These are phyloP conservation scores for Oncopodura yosiiana DNA, from an alignment of 1,140 invertebrate genomes.

Conservation along the genomic window DNA sequence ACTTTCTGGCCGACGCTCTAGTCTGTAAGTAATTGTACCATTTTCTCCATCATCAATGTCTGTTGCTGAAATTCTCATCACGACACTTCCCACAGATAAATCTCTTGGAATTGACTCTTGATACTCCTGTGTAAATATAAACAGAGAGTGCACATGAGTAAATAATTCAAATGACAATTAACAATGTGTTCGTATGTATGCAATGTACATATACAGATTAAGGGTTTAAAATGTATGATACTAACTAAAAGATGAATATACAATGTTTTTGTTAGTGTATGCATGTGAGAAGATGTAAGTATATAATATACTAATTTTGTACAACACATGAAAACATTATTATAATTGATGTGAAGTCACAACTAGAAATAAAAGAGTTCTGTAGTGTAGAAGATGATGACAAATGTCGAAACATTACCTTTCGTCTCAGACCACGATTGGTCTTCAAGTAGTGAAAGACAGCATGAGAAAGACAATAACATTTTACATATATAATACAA, in stretches of 20 bases:
- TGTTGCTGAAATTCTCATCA: constrained; percentile 77
- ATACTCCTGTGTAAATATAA: constrained; percentile 50
- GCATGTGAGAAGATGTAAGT: too few species aligned
- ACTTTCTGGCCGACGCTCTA: constrained; percentile 45
- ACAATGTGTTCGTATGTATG: background rate
- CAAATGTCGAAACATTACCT: constrained; percentile 16
- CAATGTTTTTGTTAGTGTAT: too few species aligned
- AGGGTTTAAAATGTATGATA: too few species aligned
- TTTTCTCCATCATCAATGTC: constrained; percentile 80
- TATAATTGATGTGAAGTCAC: too few species aligned
- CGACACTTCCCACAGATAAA: constrained; percentile 54
- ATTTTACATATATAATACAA: constrained; percentile 1
- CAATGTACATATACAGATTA: too few species aligned
- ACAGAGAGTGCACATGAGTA: background rate
- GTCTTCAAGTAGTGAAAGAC: constrained; percentile 16
- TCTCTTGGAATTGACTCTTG: constrained; percentile 65
- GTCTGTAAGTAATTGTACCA: constrained; percentile 57
- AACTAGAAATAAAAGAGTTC: too few species aligned
- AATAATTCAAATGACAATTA: background rate
- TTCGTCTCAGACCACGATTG: constrained; percentile 13
- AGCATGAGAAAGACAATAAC: constrained; percentile 9
- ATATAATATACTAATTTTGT: too few species aligned
- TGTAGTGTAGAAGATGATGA: too few species aligned
- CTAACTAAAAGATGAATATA: too few species aligned
- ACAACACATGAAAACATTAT: too few species aligned